phyloP scores from a whole-genome alignment of 2,888 invertebrate species.

The Melitaea athalia region DNA sequence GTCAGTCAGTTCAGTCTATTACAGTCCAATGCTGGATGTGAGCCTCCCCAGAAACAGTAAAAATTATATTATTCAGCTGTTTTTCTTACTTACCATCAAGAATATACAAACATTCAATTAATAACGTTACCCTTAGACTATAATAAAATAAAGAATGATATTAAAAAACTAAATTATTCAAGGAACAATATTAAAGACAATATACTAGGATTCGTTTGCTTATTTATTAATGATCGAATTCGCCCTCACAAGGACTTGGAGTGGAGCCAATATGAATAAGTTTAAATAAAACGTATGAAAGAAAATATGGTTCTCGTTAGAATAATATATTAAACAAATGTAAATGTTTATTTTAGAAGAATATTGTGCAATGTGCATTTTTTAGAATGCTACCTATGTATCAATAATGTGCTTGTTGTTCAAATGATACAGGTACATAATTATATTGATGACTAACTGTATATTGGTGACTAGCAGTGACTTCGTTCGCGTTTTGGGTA shows the following conservation, averaged over 20 bases:
- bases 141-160: background rate
- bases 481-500: too few relatives aligned
- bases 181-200: background rate
- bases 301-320: background rate
- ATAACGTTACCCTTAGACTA: background rate
- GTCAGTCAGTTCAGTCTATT: too few relatives aligned
- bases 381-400: too few relatives aligned
- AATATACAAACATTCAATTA: too few relatives aligned
- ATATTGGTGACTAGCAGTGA: too few relatives aligned
- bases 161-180: background rate
- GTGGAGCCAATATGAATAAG: background rate
- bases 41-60: too few relatives aligned
- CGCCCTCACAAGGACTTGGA: background rate
- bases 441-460: too few relatives aligned
- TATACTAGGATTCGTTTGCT: background rate
- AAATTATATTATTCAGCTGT: too few relatives aligned
- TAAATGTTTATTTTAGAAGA: background rate
- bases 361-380: background rate
- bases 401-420: too few relatives aligned
- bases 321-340: background rate
- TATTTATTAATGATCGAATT: conserved; percentile 3
- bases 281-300: background rate
- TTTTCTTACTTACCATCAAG: too few relatives aligned
- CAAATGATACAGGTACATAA: too few relatives aligned
- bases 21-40: too few relatives aligned